phyloP scores from a whole-genome alignment of 1,140 invertebrate species.

The Helicoverpa zea region DNA sequence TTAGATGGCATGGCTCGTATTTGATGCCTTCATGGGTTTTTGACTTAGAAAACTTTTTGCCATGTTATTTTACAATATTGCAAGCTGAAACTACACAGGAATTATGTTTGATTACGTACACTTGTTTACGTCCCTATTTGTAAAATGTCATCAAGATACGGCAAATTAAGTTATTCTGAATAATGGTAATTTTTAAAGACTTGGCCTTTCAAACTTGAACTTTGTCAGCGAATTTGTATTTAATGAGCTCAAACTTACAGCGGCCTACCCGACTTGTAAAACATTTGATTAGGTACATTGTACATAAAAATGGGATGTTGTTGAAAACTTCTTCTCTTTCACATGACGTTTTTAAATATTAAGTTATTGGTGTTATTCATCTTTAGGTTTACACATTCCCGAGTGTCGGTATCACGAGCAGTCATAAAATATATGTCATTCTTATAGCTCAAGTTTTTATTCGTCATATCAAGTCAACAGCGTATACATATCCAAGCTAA shows the following conservation, averaged over 20 bases:
- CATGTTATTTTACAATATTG: not conserved
- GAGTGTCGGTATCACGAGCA: too few species aligned
- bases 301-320: too few species aligned
- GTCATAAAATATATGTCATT: too few species aligned
- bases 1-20: constrained; percentile 14
- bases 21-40: constrained; percentile 10
- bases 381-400: too few species aligned
- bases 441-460: too few species aligned
- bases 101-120: not conserved
- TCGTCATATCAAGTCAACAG: too few species aligned
- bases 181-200: constrained; percentile 36
- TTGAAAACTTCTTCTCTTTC: too few species aligned
- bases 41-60: not conserved
- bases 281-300: constrained; percentile 19
- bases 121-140: not conserved
- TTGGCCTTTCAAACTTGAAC: not conserved
- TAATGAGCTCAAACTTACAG: constrained; percentile 12
- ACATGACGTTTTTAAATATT: too few species aligned
- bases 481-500: too few species aligned
- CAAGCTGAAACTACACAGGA: constrained; percentile 8
- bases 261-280: not conserved
- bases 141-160: not conserved
- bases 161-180: not conserved
- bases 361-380: too few species aligned
- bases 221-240: not conserved